Evolutionary conservation across 2,888 invertebrate species (phyloP), one percentile per base, ranked within the genome.

Genomic region (Rhogogaster chlorosoma): DNA sequence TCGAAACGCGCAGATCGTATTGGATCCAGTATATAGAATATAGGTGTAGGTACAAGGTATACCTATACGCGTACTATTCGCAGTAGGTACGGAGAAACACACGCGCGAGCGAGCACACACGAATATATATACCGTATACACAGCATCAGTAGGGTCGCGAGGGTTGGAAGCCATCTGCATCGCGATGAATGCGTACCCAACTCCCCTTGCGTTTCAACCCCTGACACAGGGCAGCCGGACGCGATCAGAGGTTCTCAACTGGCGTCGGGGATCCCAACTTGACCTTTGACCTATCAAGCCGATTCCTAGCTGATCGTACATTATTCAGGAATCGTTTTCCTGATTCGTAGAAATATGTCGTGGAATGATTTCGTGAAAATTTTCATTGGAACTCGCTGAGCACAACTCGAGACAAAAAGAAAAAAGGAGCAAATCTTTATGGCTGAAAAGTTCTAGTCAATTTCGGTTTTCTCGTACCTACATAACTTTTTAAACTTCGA

Each of bases 141-240:
- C 70, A 70, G 85, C 87, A 87, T 87, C 87, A 85, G 86, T 87
- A 87, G 88, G 86, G 86, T 87, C 87, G 88, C 88, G 91, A 92
- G 92, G 92, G 92, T 90, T 92, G 92, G 91, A 92, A 92, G 91
- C 93, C 93, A 93, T 93, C 93, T 93, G 93, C 93, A 93, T 93
- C 92, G 90, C 92, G 89, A 92, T 93, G 92, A 93, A 93, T 93
- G 92, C 92, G 90, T 90, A 91, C 86, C 86, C 87, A 87, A 88
- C 89, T 89, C 89, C 88, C 87, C 89, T 88, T 90, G 89, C 90
- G 90, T 89, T 90, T 86, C 91, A 91, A 90, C 90, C 91, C 91
- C 91, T 89, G 89, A 90, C 90, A 88, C 88, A 89, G 89, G 89
- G 89, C 91, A 90, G 91, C 91, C 91, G 91, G 91, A 91, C 91